Conservation (phyloP, 1,140 invertebrate species). For the Trigoniulus corallinus region DNA sequence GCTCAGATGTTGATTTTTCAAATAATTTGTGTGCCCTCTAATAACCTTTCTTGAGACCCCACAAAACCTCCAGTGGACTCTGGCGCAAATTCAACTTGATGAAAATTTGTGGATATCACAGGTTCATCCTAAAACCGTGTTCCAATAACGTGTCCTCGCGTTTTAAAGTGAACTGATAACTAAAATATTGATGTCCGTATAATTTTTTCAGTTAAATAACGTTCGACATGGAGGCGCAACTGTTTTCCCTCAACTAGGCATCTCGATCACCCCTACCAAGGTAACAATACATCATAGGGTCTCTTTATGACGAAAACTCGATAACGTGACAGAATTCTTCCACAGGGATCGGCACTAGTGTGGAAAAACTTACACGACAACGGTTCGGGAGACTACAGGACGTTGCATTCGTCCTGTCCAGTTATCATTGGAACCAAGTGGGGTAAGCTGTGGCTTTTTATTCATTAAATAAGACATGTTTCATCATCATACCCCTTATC, state of each 20-base stretch:
- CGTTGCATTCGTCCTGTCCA: slow-evolving; percentile 19
- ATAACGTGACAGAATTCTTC: too few species aligned
- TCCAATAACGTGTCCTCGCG: too few species aligned
- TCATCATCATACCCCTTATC: too few species aligned
- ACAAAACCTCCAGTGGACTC: too few species aligned
- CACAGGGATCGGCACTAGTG: slow-evolving; percentile 17
- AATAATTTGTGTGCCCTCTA: too few species aligned
- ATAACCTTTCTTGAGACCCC: too few species aligned
- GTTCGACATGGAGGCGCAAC: neutral
- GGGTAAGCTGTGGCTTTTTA: slow-evolving; percentile 8
- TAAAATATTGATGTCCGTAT: neutral
- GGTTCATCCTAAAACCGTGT: too few species aligned
- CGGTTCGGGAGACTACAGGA: slow-evolving; percentile 14
- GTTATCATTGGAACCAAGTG: slow-evolving; percentile 17
- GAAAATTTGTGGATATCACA: too few species aligned
- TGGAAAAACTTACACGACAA: slow-evolving; percentile 19
- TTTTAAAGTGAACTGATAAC: neutral
- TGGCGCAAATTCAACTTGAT: too few species aligned
- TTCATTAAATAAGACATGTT: neutral
- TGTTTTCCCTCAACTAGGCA: neutral
- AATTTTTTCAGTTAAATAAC: neutral
- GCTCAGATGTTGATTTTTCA: too few species aligned
- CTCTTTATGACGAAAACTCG: too few species aligned
- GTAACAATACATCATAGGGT: neutral
- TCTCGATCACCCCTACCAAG: neutral